phyloP scores from a whole-genome alignment of 2,888 invertebrate genomes.

The Phaedon cochleariae region DNA sequence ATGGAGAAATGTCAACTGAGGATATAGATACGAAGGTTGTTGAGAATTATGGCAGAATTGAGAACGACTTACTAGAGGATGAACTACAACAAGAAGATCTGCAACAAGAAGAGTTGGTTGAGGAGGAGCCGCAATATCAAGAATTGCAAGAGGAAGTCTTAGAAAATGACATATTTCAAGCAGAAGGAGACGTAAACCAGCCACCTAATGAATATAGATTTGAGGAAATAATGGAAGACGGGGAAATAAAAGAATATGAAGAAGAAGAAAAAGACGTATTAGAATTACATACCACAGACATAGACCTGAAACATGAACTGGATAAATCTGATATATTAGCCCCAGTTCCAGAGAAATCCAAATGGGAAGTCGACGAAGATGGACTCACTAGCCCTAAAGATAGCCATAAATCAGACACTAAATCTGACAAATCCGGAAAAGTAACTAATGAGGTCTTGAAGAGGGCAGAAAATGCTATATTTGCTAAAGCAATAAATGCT shows the following conservation, averaged over 20 bases:
- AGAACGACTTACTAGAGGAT: constrained; percentile 28
- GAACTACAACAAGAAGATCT: constrained; percentile 19
- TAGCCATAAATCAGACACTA: constrained; percentile 51
- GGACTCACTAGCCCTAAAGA: constrained; percentile 51
- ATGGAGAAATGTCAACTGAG: constrained; percentile 66
- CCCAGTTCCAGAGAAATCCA: constrained; percentile 81
- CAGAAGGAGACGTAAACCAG: constrained; percentile 62
- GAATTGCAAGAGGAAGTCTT: constrained; percentile 13
- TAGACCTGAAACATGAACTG: constrained; percentile 65
- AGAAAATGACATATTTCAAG: too few species aligned
- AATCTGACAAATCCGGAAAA: constrained; percentile 68
- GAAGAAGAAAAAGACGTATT: constrained; percentile 68
- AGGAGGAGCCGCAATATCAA: constrained; percentile 1
- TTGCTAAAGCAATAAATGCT: constrained; percentile 87
- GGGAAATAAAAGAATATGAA: constrained; percentile 55
- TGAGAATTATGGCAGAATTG: constrained; percentile 66
- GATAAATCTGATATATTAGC: constrained; percentile 71
- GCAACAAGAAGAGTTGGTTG: constrained; percentile 1
- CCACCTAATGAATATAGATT: constrained; percentile 34
- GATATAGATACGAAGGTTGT: constrained; percentile 68
- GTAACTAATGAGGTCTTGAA: constrained; percentile 88
- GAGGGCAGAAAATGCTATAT: constrained; percentile 90
- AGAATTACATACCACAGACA: constrained; percentile 68
- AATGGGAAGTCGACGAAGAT: constrained; percentile 87
- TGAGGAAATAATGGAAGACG: constrained; percentile 40